Base-by-base conservation (phyloP, 2,888 invertebrate species). In the Pyralis farinalis region DNA sequence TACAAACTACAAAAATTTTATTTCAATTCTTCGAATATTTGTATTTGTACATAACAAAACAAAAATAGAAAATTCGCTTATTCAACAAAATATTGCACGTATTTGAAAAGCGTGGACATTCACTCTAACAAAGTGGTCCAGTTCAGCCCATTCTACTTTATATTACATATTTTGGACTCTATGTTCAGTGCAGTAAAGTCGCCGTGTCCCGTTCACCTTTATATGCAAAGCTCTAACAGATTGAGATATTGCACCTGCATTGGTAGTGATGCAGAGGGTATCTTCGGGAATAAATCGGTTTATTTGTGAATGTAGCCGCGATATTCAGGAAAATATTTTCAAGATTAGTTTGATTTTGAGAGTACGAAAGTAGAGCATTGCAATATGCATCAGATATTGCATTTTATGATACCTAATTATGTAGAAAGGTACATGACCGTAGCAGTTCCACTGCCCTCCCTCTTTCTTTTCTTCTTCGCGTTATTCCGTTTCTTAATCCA, bases 241-340 rank as follows among this genome's bases (percentile, higher is more conserved):
- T 47, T 53, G 55, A 55, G 42, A 49, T 51, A 55, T 53, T 40
- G 43, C 47, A 51, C 46, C 53, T 51, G 55, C 55, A 53, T 37
- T 12, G 50, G 38, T 35, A 40, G 39, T 39, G 39, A 33, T 27
- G 32, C 38, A 22, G 31, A 31, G 33, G 22, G 39, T 32, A 34
- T 39, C 7, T 33, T 33, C 8, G 27, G 22, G 25, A 33, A 39
- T 39, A 39, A 39, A 39, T 39, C 39, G 33, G 33, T 32, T 28
- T 39, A 39, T 39, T 39, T 39, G 37, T 21, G 10, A 37, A 31
- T 16, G 37, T 25, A 25, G 8, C 7, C n/a, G 1, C n/a, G 30
- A 29, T 37, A 37, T 31, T 11, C 30, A 25, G 25, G 25, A 25
- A 25, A 25, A 30, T 37, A 30, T 37, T 37, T 12, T 11, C n/a